phyloP scores from a whole-genome alignment of 2,113 vertebrate species.

The Hucho hucho region DNA sequence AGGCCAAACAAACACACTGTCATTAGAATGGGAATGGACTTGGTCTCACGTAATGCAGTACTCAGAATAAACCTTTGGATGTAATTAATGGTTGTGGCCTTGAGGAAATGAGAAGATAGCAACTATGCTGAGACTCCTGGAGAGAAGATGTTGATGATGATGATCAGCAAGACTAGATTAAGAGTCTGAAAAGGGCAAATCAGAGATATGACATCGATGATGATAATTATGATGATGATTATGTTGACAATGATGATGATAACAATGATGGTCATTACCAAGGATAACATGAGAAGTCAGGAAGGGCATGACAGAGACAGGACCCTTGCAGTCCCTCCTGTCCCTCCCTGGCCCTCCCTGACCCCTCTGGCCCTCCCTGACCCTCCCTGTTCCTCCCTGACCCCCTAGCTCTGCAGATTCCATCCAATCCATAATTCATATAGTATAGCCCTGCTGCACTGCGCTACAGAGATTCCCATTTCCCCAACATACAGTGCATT shows the following conservation, averaged over 20 bases:
- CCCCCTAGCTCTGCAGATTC: too few relatives aligned
- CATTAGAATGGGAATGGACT: slow-evolving; percentile 63
- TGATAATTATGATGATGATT: slow-evolving; percentile 28
- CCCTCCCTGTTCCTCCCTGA: slow-evolving; percentile 12
- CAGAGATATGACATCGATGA: too few relatives aligned
- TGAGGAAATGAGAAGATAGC: slow-evolving; percentile 33
- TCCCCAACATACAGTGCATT: slow-evolving; percentile 24
- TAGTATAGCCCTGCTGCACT: slow-evolving; percentile 32
- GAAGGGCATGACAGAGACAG: slow-evolving; percentile 34
- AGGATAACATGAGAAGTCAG: too few relatives aligned
- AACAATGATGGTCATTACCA: slow-evolving; percentile 42
- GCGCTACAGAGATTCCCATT: slow-evolving; percentile 55
- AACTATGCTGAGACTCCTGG: slow-evolving; percentile 11
- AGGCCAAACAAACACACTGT: slow-evolving; percentile 69
- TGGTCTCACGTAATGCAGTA: slow-evolving; percentile 9
- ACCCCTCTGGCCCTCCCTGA: not conserved
- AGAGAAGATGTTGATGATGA: slow-evolving; percentile 47
- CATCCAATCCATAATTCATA: slow-evolving; percentile 62
- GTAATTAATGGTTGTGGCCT: slow-evolving; percentile 59
- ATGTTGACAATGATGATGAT: slow-evolving; percentile 44
- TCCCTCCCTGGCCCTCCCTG: not conserved
- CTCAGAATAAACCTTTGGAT: not conserved
- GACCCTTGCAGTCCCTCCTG: slow-evolving; percentile 5
- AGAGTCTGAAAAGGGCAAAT: too few relatives aligned
- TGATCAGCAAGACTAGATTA: slow-evolving; percentile 19